These are phyloP conservation scores for Ips nitidus DNA, from an alignment of 1,140 invertebrate species.

Conservation along the genomic window DNA sequence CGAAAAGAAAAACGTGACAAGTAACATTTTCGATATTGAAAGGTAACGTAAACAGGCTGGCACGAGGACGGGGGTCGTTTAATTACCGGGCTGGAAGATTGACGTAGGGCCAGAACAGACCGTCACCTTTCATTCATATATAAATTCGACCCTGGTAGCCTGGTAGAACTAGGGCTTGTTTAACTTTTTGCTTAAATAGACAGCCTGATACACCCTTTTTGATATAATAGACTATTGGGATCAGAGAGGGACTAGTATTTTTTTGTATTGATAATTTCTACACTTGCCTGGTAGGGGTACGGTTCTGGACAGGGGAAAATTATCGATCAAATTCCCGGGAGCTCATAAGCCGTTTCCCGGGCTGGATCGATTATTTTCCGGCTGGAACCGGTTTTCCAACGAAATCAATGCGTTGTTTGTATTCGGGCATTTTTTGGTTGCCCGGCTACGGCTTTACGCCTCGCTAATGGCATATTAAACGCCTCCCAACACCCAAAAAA, in stretches of 20 bases:
- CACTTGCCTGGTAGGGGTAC: too few species aligned
- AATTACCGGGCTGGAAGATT: constrained; percentile 14
- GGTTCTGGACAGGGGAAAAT: background rate
- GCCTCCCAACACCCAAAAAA: background rate
- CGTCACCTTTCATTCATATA: constrained; percentile 21
- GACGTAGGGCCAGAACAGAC: constrained; percentile 3
- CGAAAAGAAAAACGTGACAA: too few species aligned
- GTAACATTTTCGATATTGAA: too few species aligned
- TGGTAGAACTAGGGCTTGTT: constrained; percentile 18
- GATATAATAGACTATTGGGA: too few species aligned
- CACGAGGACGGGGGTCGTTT: constrained; percentile 6
- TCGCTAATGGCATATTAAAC: background rate
- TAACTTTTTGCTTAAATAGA: constrained; percentile 22
- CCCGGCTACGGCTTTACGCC: constrained; percentile 39
- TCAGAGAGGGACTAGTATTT: too few species aligned
- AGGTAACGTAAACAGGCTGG: constrained; percentile 6
- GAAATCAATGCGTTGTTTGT: constrained; percentile 51
- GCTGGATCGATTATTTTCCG: constrained; percentile 48
- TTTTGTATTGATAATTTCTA: too few species aligned
- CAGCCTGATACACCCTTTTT: background rate
- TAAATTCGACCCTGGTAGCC: background rate
- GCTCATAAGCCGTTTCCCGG: background rate
- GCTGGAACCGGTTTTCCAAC: constrained; percentile 43
- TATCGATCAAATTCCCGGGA: constrained; percentile 28
- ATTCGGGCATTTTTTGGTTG: constrained; percentile 42